Evolutionary conservation across 2,888 invertebrate genomes (phyloP).

Genomic region (Bellardia pandia): DNA sequence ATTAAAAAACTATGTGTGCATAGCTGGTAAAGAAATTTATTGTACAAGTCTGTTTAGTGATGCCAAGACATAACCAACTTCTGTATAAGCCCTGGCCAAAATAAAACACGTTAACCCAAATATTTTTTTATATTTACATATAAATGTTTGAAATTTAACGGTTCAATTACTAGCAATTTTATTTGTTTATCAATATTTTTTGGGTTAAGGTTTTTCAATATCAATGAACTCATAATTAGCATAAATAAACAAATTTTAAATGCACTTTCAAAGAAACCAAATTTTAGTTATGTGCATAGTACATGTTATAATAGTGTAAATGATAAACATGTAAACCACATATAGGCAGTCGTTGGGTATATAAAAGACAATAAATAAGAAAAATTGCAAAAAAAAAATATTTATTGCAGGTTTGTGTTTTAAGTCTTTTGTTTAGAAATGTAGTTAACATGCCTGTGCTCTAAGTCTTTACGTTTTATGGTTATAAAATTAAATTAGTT

Average conservation of each 20-base stretch:
- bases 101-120: slow-evolving; percentile 25
- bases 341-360: background rate
- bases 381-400: background rate
- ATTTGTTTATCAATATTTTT: slow-evolving; percentile 7
- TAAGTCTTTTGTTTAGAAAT: slow-evolving; percentile 5
- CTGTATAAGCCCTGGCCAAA: slow-evolving; percentile 41
- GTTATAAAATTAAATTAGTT: background rate
- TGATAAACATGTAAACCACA: background rate
- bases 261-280: background rate
- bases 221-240: slow-evolving; percentile 46
- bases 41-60: background rate
- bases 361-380: background rate
- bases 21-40: background rate
- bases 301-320: background rate
- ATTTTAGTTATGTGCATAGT: slow-evolving; percentile 7
- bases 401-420: background rate
- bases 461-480: background rate
- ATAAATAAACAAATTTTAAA: background rate
- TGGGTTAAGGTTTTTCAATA: slow-evolving; percentile 50
- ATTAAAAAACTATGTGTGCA: background rate
- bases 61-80: background rate
- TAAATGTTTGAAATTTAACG: slow-evolving; percentile 7
- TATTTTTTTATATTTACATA: background rate
- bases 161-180: background rate
- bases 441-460: background rate